These are phyloP conservation scores for Homalodisca vitripennis DNA, from an alignment of 1,140 invertebrate species.

Conservation along the genomic window DNA sequence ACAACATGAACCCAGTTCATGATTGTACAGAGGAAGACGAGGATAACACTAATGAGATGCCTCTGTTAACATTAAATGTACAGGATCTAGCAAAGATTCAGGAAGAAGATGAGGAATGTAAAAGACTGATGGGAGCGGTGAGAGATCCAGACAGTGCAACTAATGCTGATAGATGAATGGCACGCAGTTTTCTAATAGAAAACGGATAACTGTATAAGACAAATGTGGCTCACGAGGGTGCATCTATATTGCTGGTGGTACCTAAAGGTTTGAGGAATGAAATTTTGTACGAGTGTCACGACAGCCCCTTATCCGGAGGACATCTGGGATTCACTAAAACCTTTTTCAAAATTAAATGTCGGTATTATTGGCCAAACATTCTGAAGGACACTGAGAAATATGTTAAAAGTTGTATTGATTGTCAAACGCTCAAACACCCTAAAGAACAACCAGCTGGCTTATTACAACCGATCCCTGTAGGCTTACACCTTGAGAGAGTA, in stretches of 20 bases:
- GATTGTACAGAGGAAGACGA: neutral
- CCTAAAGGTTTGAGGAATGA: neutral
- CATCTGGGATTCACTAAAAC: slow-evolving; percentile 7
- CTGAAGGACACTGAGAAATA: neutral
- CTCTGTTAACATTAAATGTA: neutral
- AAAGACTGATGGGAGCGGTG: neutral
- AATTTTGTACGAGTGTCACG: neutral
- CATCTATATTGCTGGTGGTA: neutral
- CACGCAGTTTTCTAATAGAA: neutral
- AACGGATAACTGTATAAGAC: neutral
- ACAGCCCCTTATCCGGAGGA: slow-evolving; percentile 1
- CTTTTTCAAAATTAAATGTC: neutral
- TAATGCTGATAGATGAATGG: neutral
- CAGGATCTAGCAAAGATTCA: neutral
- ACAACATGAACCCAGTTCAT: neutral
- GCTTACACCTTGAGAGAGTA: neutral
- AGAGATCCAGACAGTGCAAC: neutral
- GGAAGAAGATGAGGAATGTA: neutral
- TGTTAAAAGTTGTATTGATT: neutral
- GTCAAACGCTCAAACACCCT: neutral
- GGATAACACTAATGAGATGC: slow-evolving; percentile 1
- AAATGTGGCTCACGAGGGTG: neutral
- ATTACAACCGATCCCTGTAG: slow-evolving; percentile 5
- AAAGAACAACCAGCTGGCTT: neutral
- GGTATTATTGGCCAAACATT: neutral